A percentile compares a stretch with the other conserved stretches of the same genome.
These are phyloP conservation scores for Orgyia antiqua DNA, from an alignment of 2,888 invertebrate species.

Conservation along the genomic window DNA sequence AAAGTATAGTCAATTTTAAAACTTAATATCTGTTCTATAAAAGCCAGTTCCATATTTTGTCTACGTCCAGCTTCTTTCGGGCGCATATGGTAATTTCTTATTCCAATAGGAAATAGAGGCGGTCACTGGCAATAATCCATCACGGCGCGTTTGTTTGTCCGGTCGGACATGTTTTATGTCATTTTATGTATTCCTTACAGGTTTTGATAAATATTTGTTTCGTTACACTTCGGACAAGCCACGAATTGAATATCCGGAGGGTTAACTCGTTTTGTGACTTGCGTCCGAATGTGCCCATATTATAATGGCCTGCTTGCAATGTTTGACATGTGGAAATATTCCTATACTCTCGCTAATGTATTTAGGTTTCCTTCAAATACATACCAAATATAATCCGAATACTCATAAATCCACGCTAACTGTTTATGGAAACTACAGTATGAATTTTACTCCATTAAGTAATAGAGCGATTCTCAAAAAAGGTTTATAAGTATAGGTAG, in stretches of 20 bases:
- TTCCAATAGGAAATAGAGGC: slow-evolving; percentile 76
- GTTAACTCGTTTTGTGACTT: slow-evolving; percentile 57
- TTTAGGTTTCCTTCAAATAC: too few relatives aligned
- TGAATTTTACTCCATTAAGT: too few relatives aligned
- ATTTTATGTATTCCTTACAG: slow-evolving; percentile 76
- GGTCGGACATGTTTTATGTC: slow-evolving; percentile 66
- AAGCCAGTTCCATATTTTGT: slow-evolving; percentile 37
- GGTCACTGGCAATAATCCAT: slow-evolving; percentile 78
- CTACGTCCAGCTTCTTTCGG: slow-evolving; percentile 38
- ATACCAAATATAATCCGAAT: too few relatives aligned
- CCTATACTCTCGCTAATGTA: too few relatives aligned
- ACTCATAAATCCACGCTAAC: too few relatives aligned
- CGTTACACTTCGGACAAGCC: slow-evolving; percentile 64
- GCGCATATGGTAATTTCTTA: slow-evolving; percentile 78
- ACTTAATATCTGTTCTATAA: not conserved
- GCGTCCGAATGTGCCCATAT: slow-evolving; percentile 43
- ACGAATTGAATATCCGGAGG: slow-evolving; percentile 72
- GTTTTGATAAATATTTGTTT: slow-evolving; percentile 78
- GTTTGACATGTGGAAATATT: too few relatives aligned
- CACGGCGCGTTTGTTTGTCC: slow-evolving; percentile 63
- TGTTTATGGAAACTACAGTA: too few relatives aligned
- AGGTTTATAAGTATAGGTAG: too few relatives aligned
- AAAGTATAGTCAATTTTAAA: too few relatives aligned
- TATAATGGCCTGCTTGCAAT: too few relatives aligned
- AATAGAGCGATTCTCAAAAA: too few relatives aligned